Evolutionary conservation across 2,888 invertebrate species (phyloP).

Genomic region (Drosophila peninsularis): DNA sequence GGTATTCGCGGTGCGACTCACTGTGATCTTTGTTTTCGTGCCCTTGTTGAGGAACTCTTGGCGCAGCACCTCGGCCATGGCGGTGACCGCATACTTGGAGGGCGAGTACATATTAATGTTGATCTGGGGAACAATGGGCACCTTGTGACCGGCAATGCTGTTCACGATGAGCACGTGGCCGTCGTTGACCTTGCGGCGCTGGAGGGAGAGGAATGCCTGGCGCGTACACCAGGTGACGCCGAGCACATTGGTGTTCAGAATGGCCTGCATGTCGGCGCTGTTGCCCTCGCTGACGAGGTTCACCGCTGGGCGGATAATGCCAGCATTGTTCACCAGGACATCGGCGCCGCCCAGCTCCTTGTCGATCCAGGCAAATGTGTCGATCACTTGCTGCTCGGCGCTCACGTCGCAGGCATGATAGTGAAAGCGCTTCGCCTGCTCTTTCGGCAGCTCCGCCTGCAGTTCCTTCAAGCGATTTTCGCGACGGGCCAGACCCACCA

Average conservation of each 20-base stretch:
- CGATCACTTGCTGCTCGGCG: constrained; percentile 1
- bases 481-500: constrained; percentile 3
- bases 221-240: constrained; percentile 8
- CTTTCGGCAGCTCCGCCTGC: background rate
- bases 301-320: background rate
- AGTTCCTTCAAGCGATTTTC: background rate
- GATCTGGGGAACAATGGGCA: background rate
- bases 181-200: constrained; percentile 4
- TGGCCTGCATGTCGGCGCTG: background rate
- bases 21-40: constrained; percentile 4
- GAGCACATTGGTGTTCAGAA: constrained; percentile 2
- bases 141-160: background rate
- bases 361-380: constrained; percentile 1
- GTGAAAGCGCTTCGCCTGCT: background rate
- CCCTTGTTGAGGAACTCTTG: constrained; percentile 7
- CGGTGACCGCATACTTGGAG: constrained; percentile 10
- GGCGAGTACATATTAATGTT: constrained; percentile 4
- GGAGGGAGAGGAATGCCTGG: background rate
- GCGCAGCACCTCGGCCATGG: constrained; percentile 6
- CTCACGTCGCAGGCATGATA: constrained; percentile 2
- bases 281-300: background rate
- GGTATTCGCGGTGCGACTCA: background rate
- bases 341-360: background rate
- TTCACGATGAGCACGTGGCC: constrained; percentile 7
- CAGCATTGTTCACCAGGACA: constrained; percentile 5